Conservation (phyloP, 2,113 vertebrate species). For the Arvicanthis niloticus region DNA sequence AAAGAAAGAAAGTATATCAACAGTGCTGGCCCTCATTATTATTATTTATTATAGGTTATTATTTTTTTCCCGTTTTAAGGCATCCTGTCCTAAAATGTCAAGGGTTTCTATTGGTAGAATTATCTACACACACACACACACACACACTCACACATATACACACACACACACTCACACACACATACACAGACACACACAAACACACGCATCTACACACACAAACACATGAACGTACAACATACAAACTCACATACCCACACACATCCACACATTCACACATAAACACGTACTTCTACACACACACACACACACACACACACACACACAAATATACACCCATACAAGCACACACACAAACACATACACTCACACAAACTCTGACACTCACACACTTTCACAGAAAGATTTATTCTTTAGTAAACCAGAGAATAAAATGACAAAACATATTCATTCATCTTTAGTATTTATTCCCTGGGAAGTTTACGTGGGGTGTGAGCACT, state of each 20-base stretch:
- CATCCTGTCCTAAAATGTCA: constrained; percentile 23
- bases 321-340: background rate
- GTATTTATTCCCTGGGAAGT: background rate
- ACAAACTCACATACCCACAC: background rate
- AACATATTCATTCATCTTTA: background rate
- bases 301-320: background rate
- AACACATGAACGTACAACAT: background rate
- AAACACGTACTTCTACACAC: background rate
- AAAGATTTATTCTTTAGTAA: constrained; percentile 26
- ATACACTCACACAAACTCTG: background rate
- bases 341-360: background rate
- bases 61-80: constrained; percentile 4
- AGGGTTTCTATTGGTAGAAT: background rate
- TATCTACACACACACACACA: background rate
- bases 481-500: background rate
- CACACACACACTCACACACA: background rate
- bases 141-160: background rate
- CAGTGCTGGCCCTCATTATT: background rate
- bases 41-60: background rate
- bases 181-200: background rate
- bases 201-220: background rate
- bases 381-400: background rate
- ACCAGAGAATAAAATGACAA: background rate
- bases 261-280: background rate
- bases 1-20: background rate